phyloP scores from a whole-genome alignment of 2,888 invertebrate species.

The Rapana venosa region DNA sequence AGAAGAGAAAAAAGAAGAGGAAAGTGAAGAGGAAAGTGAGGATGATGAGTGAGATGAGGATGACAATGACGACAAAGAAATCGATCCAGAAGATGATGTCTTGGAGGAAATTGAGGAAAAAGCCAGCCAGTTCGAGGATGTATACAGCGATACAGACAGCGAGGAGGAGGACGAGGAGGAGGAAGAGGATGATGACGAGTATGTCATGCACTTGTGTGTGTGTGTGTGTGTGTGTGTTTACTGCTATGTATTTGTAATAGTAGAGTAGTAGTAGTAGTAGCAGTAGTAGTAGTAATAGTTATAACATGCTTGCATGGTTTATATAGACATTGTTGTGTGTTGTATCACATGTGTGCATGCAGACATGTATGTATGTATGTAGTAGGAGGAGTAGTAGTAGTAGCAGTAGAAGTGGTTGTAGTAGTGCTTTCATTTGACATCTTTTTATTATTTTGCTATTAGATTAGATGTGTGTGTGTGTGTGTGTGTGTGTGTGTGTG shows the following conservation, averaged over 20 bases:
- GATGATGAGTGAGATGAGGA: slow-evolving; percentile 53
- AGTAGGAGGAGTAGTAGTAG: no score
- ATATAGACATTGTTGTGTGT: no score
- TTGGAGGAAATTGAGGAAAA: slow-evolving; percentile 67
- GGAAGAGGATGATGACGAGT: slow-evolving; percentile 40
- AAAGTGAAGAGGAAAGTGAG: slow-evolving; percentile 43
- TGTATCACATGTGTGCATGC: no score
- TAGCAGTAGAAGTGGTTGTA: no score
- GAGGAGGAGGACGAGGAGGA: slow-evolving; percentile 71
- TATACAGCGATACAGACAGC: slow-evolving; percentile 77
- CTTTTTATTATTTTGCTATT: no score
- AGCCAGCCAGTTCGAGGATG: slow-evolving; percentile 71
- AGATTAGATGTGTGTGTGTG: no score
- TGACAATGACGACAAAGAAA: slow-evolving; percentile 56
- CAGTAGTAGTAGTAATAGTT: no score
- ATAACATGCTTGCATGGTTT: no score
- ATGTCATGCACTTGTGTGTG: background rate
- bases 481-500: background rate
- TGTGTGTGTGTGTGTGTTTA: background rate
- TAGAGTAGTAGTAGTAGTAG: no score
- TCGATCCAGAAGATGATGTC: slow-evolving; percentile 63
- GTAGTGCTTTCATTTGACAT: no score
- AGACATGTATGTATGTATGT: no score
- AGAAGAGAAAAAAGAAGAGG: slow-evolving; percentile 14
- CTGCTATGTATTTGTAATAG: no score